A percentile compares a stretch with the other conserved stretches of the same genome.
phyloP scores from a whole-genome alignment of 2,113 vertebrate genomes.

The Pachypanchax playfairii region DNA sequence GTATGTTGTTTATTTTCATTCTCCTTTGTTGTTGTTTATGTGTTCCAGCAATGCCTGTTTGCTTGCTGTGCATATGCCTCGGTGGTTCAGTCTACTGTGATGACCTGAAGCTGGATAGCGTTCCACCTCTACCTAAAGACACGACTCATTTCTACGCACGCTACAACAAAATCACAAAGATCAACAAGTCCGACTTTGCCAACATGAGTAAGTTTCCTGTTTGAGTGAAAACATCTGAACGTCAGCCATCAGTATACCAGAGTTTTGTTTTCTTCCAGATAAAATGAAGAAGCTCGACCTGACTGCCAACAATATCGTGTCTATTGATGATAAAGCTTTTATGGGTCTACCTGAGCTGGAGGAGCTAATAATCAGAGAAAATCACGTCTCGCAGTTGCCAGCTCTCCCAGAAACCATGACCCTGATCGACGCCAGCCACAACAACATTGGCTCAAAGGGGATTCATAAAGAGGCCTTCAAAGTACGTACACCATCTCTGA shows the following conservation, averaged over 20 bases:
- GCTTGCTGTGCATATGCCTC: conserved; percentile 91
- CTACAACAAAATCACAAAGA: conserved; percentile 93
- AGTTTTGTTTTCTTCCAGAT: conserved; percentile 65
- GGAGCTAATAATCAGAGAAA: conserved; percentile 90
- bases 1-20: too few relatives aligned
- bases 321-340: conserved; percentile 89
- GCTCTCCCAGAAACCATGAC: conserved; percentile 86
- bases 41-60: conserved; percentile 87
- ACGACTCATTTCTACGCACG: conserved; percentile 94
- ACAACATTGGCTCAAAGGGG: conserved; percentile 86
- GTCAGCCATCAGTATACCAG: conserved; percentile 1
- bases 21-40: too few relatives aligned
- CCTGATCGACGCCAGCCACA: conserved; percentile 90
- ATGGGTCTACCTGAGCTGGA: conserved; percentile 83
- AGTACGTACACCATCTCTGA: conserved; percentile 70
- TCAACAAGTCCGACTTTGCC: conserved; percentile 92
- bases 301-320: conserved; percentile 88
- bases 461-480: conserved; percentile 95
- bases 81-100: conserved; percentile 96
- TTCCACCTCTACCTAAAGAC: conserved; percentile 89
- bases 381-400: conserved; percentile 89
- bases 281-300: conserved; percentile 92
- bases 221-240: conserved; percentile 4
- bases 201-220: conserved; percentile 84
- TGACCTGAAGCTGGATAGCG: conserved; percentile 85